Conservation (phyloP, 2,797 vertebrate genomes). For the Luscinia luscinia region DNA sequence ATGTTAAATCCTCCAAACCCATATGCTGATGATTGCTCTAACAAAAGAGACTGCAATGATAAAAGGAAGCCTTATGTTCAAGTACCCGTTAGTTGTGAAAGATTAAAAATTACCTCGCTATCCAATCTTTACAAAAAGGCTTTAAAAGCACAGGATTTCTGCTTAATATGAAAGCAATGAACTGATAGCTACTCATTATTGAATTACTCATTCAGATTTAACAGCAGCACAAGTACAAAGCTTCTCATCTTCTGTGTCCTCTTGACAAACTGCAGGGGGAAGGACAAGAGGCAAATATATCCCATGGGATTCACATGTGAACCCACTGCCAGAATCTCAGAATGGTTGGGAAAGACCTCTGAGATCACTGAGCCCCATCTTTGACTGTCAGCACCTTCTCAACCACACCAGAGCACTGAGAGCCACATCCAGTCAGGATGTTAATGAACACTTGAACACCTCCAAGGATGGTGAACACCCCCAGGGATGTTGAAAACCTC, state of each 20-base stretch:
- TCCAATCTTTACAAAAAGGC: neutral
- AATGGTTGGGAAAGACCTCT: neutral
- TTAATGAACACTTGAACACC: neutral
- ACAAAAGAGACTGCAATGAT: neutral
- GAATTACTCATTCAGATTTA: constrained; percentile 12
- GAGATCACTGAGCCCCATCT: neutral
- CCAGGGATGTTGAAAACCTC: neutral
- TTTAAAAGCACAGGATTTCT: constrained; percentile 25
- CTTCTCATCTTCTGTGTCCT: neutral
- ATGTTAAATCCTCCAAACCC: neutral
- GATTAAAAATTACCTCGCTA: constrained; percentile 10
- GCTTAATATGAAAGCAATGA: neutral
- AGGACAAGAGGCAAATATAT: neutral
- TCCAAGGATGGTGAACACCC: neutral
- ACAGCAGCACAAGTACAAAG: neutral
- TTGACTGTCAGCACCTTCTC: neutral
- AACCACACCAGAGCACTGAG: neutral
- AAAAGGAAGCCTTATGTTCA: constrained; percentile 30
- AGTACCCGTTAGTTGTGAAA: neutral
- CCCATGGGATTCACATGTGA: neutral
- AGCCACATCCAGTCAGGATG: neutral
- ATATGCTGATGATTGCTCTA: neutral
- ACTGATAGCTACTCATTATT: neutral
- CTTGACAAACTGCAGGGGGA: neutral
- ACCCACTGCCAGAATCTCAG: neutral